These are phyloP conservation scores for Perdita meconis DNA, from an alignment of 2,888 invertebrate genomes.

Conservation along the genomic window DNA sequence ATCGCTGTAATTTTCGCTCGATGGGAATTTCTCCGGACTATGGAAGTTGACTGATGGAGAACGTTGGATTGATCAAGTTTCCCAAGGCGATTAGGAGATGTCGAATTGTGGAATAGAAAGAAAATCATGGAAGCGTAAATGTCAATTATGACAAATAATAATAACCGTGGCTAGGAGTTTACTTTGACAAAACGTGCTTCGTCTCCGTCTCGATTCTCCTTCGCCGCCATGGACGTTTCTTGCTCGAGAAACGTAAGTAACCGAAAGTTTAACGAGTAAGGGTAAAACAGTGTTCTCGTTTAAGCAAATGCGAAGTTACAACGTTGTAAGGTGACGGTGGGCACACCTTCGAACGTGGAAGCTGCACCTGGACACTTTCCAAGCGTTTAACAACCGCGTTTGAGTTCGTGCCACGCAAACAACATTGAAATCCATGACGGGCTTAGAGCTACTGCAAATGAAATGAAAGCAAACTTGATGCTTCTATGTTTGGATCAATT, in stretches of 20 bases:
- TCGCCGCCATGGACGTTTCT: too few relatives aligned
- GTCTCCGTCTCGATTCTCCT: background rate
- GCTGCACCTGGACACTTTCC: slow-evolving; percentile 11
- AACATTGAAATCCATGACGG: slow-evolving; percentile 15
- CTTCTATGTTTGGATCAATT: background rate
- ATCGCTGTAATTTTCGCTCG: slow-evolving; percentile 34
- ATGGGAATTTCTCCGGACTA: background rate
- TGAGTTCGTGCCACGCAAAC: background rate
- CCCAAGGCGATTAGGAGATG: too few relatives aligned
- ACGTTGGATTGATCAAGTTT: too few relatives aligned
- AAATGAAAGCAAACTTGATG: background rate
- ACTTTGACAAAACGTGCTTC: background rate
- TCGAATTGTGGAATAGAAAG: too few relatives aligned
- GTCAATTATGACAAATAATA: background rate
- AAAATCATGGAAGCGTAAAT: background rate
- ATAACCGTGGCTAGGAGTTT: background rate
- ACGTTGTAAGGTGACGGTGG: background rate
- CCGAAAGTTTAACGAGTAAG: background rate
- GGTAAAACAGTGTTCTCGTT: background rate
- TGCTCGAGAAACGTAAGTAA: background rate
- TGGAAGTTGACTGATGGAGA: background rate
- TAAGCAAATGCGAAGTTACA: slow-evolving; percentile 33
- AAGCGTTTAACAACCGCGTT: slow-evolving; percentile 36
- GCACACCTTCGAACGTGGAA: background rate
- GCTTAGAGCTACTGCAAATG: background rate